Base-by-base conservation (phyloP, 1,140 invertebrate genomes). In the Polypedilum pembai region DNA sequence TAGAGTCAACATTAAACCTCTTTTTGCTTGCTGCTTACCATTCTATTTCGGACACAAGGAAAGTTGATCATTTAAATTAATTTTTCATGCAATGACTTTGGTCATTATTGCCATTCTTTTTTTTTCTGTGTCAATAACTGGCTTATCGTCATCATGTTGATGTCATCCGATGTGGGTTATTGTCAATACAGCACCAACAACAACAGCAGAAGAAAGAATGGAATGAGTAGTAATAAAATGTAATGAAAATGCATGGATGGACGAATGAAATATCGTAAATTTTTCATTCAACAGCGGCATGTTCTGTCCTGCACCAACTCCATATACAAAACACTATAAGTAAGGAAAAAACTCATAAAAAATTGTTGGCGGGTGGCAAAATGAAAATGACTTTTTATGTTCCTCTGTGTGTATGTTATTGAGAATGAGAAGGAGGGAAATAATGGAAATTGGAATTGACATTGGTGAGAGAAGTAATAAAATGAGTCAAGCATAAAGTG, bases 231-330 rank as follows among this genome's bases (percentile, higher is more conserved):
- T 5, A 33, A 33, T 33, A 33, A 33, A 33, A 33, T 33, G 24
- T 56, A 56, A 56, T 56, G 45, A 56, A 56, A 56, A 56, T 56
- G 45, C 12, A 56, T 56, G 45, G 45, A 56, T n/a, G 45, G 45
- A 56, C 45, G 45, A 56, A 33, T 56, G 45, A 56, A 56, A 56
- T 33, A 56, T 56, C 45, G 45, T 56, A 56, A 56, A 56, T 56
- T 56, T 56, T 56, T 56, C 45, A 56, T 56, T 56, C 45, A 56
- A 56, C 45, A 56, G 45, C 45, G n/a, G 45, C 45, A 56, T 56
- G 12, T n/a, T 56, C 45, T n/a, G 45, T 56, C 3, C 45, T n/a
- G 45, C n/a, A 56, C 3, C 12, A 56, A n/a, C 45, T 56, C 45
- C 45, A n/a, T n/a, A 56, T 45, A n/a, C 45, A 56, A 1, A 33